phyloP scores from a whole-genome alignment of 1,140 invertebrate genomes.

The Zaprionus tsacasi region DNA sequence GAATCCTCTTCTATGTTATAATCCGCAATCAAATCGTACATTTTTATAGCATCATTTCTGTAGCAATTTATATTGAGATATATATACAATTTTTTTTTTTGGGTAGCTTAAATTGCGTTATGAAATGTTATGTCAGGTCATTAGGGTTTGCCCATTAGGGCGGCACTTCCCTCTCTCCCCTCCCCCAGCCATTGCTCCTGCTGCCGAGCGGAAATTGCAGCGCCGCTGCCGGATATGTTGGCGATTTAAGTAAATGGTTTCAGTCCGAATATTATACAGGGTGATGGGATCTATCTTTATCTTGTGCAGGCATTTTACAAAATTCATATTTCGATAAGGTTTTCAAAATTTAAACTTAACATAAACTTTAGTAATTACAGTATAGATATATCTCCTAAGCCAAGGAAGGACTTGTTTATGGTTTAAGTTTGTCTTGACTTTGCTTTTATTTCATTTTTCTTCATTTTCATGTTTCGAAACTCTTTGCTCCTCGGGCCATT shows the following conservation, averaged over 20 bases:
- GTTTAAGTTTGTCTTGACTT: conserved; percentile 1
- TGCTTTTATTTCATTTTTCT: conserved; percentile 12
- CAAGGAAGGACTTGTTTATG: not conserved
- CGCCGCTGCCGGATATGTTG: conserved; percentile 65
- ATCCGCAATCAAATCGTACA: conserved; percentile 67
- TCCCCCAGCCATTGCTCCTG: conserved; percentile 5
- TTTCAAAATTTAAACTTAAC: not conserved
- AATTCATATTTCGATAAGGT: not conserved
- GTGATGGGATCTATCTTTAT: not conserved
- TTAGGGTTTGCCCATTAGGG: conserved; percentile 70
- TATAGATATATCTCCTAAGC: not conserved
- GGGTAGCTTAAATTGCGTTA: conserved; percentile 72
- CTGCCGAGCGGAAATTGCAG: conserved; percentile 64
- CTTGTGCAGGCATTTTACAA: not conserved
- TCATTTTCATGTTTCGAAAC: conserved; percentile 41
- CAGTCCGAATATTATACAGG: conserved; percentile 27
- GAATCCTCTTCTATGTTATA: conserved; percentile 38
- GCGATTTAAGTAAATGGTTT: conserved; percentile 68
- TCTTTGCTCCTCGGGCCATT: not conserved
- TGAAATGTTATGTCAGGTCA: conserved; percentile 78
- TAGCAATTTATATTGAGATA: conserved; percentile 39
- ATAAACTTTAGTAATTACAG: not conserved
- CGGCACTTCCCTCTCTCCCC: not conserved
- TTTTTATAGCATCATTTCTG: conserved; percentile 68
- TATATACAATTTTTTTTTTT: conserved; percentile 36